Conservation (phyloP, 2,888 invertebrate species). For the Stenurella melanura region DNA sequence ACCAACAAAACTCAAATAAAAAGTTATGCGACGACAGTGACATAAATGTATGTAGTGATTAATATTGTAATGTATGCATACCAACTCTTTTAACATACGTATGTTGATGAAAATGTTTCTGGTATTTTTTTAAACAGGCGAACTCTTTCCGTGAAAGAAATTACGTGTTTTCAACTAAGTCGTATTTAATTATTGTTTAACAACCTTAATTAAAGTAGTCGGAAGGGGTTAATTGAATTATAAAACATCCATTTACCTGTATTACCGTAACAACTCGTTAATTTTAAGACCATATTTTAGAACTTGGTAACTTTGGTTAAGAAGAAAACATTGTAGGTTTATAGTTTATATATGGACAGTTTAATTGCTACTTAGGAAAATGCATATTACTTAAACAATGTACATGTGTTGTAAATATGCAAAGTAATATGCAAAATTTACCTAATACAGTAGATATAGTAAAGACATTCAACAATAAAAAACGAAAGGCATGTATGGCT, state of each 20-base stretch:
- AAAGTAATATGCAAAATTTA: too few species aligned
- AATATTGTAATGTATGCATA: slow-evolving; percentile 4
- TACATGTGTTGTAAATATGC: too few species aligned
- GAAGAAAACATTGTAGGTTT: too few species aligned
- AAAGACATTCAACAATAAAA: too few species aligned
- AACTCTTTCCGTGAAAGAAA: not conserved
- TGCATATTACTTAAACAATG: too few species aligned
- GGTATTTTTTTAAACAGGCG: not conserved
- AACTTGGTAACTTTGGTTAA: too few species aligned
- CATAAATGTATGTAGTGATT: slow-evolving; percentile 1
- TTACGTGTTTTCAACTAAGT: slow-evolving; percentile 4
- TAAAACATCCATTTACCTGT: slow-evolving; percentile 7
- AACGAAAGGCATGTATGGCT: too few species aligned
- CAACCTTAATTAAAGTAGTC: not conserved
- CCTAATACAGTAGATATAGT: too few species aligned
- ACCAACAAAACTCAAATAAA: slow-evolving; percentile 7
- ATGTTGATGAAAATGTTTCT: not conserved
- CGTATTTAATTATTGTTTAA: not conserved
- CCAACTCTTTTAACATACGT: slow-evolving; percentile 7
- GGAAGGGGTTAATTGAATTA: slow-evolving; percentile 4
- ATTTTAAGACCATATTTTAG: not conserved
- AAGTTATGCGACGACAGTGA: not conserved
- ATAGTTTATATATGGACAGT: too few species aligned
- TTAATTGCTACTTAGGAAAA: too few species aligned
- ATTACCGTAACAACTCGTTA: not conserved